phyloP scores from a whole-genome alignment of 2,888 invertebrate species.

The Nipponacmea schrenckii region DNA sequence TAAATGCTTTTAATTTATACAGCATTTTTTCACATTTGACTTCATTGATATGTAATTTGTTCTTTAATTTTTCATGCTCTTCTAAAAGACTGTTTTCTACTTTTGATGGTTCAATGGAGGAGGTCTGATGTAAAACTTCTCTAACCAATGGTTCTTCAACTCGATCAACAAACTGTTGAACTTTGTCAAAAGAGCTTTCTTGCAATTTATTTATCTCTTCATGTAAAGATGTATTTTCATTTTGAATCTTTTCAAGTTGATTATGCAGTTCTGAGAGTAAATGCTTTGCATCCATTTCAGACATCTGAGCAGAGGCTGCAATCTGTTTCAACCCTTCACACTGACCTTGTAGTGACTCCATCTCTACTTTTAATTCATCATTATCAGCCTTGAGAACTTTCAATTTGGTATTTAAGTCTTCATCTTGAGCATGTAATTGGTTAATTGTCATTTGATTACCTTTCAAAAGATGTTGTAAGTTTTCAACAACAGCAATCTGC shows the following conservation, averaged over 20 bases:
- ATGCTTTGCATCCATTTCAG: conserved; percentile 25
- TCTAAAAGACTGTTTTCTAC: conserved; percentile 17
- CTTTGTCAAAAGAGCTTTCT: neutral
- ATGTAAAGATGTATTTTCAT: conserved; percentile 25
- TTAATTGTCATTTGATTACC: conserved; percentile 24
- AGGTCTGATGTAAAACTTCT: conserved; percentile 16
- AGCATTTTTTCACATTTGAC: conserved; percentile 81
- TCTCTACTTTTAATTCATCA: conserved; percentile 35
- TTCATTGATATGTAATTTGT: conserved; percentile 46
- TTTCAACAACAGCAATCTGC: conserved; percentile 25
- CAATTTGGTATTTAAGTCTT: conserved; percentile 10
- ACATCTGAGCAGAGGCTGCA: conserved; percentile 30
- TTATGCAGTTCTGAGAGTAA: conserved; percentile 20
- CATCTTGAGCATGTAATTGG: conserved; percentile 21
- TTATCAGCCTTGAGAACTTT: conserved; percentile 17
- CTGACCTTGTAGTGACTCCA: conserved; percentile 38
- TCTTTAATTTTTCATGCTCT: conserved; percentile 34
- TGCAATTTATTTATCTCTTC: conserved; percentile 17
- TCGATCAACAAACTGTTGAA: neutral
- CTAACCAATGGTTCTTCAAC: conserved; percentile 9
- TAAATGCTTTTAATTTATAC: conserved; percentile 86
- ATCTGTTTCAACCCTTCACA: conserved; percentile 32
- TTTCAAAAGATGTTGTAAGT: conserved; percentile 26
- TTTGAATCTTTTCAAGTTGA: conserved; percentile 17
- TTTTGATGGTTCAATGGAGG: conserved; percentile 10